These are phyloP conservation scores for Caenorhabditis parvicauda DNA, from an alignment of 2,888 invertebrate species.

Conservation along the genomic window DNA sequence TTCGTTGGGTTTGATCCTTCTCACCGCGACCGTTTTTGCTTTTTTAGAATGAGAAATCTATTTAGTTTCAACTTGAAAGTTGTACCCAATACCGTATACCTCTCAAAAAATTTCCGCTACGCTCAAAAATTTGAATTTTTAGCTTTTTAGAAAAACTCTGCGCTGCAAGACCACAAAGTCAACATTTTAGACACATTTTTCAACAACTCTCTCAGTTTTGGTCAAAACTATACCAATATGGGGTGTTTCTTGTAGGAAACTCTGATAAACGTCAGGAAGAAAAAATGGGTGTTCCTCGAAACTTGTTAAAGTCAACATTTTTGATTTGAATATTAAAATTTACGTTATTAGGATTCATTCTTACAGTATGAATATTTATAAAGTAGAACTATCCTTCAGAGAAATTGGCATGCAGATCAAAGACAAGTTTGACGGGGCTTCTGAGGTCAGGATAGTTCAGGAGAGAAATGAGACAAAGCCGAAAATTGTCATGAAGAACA, in stretches of 20 bases:
- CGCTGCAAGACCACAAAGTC: no score
- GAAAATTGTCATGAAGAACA: slow-evolving; percentile 53
- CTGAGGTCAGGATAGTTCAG: slow-evolving; percentile 62
- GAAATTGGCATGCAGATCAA: slow-evolving; percentile 65
- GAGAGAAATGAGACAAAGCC: slow-evolving; percentile 35
- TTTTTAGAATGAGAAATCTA: no score
- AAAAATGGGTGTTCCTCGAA: no score
- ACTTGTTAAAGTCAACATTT: not conserved
- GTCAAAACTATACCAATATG: no score
- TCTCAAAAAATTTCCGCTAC: no score
- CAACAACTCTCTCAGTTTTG: no score
- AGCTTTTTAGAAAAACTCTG: no score
- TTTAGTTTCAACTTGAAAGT: no score
- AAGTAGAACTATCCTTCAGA: slow-evolving; percentile 27
- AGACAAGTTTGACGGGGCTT: slow-evolving; percentile 67
- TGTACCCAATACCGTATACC: no score
- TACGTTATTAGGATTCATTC: not conserved
- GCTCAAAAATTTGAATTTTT: no score
- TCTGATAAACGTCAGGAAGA: not conserved
- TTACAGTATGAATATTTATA: not conserved
- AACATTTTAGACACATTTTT: no score
- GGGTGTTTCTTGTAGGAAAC: no score
- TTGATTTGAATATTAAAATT: not conserved
- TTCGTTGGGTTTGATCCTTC: not conserved
- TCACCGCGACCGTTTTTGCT: not conserved